These are phyloP conservation scores for Stegastes partitus DNA, from an alignment of 2,113 vertebrate genomes.

Conservation along the genomic window DNA sequence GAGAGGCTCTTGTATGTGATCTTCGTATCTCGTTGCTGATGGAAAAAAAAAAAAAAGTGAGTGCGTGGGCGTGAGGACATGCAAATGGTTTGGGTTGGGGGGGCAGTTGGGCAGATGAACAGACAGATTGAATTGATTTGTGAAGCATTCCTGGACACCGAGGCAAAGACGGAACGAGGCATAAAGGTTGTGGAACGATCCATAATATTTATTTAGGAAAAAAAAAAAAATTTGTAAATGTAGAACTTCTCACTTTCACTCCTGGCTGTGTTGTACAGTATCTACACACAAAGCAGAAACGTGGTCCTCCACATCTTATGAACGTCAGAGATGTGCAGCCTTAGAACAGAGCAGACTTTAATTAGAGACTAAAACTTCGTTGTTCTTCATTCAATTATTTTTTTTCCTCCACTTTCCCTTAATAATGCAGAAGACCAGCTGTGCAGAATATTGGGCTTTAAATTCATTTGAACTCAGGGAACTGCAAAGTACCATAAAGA, in stretches of 20 bases:
- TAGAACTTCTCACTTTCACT: background rate
- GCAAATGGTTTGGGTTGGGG: slow-evolving; percentile 54
- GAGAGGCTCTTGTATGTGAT: slow-evolving; percentile 70
- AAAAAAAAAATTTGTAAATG: background rate
- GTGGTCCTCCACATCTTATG: background rate
- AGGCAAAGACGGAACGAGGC: background rate
- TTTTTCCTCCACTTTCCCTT: slow-evolving; percentile 8
- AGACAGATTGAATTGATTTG: slow-evolving; percentile 55
- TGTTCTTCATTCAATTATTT: slow-evolving; percentile 18
- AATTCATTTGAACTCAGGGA: slow-evolving; percentile 37
- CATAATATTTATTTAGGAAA: slow-evolving; percentile 7
- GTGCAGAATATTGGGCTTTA: slow-evolving; percentile 22
- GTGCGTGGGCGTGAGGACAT: slow-evolving; percentile 63
- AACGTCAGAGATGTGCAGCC: background rate
- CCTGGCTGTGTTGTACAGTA: background rate
- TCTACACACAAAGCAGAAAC: background rate
- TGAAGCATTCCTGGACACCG: slow-evolving; percentile 45
- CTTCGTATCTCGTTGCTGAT: slow-evolving; percentile 62
- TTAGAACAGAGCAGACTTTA: slow-evolving; percentile 19
- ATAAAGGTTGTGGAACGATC: background rate
- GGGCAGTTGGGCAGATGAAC: slow-evolving; percentile 40
- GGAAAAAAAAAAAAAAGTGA: slow-evolving; percentile 40
- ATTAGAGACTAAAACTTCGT: slow-evolving; percentile 30
- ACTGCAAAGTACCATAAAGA: slow-evolving; percentile 17
- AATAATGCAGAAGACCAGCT: slow-evolving; percentile 56